These are phyloP conservation scores for Loxodonta africana DNA, from an alignment of 2,113 vertebrate genomes.

Conservation along the genomic window DNA sequence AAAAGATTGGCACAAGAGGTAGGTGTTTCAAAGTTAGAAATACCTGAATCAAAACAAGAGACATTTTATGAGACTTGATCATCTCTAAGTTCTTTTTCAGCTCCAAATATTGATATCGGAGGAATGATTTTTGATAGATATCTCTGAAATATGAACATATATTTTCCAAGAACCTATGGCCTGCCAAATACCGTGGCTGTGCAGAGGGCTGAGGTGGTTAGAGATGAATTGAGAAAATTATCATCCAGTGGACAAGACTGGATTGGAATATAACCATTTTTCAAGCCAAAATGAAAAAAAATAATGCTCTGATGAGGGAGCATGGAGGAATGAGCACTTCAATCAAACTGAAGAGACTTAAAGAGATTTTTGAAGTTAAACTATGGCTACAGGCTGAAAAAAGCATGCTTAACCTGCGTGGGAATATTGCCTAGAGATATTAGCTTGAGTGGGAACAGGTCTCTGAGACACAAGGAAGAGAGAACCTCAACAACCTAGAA, in stretches of 20 bases:
- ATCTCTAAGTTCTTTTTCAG: background rate
- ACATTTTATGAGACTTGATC: background rate
- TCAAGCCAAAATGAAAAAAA: background rate
- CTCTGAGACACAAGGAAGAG: background rate
- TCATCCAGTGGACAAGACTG: background rate
- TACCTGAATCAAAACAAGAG: background rate
- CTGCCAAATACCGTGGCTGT: background rate
- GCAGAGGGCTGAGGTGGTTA: background rate
- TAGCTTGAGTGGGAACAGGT: background rate
- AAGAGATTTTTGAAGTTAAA: background rate
- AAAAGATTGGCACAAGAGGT: background rate
- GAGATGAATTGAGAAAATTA: background rate
- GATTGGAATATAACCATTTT: background rate
- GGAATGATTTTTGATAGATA: background rate
- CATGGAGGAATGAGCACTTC: background rate
- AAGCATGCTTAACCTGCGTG: background rate
- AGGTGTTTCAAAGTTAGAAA: background rate
- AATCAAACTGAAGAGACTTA: background rate
- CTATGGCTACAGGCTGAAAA: background rate
- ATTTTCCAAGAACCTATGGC: background rate
- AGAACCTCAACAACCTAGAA: background rate
- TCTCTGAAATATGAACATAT: background rate
- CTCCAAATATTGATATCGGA: background rate
- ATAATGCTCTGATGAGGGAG: background rate
- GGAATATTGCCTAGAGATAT: background rate